Conservation (phyloP, 1,140 invertebrate species). For the Pollicipes pollicipes region DNA sequence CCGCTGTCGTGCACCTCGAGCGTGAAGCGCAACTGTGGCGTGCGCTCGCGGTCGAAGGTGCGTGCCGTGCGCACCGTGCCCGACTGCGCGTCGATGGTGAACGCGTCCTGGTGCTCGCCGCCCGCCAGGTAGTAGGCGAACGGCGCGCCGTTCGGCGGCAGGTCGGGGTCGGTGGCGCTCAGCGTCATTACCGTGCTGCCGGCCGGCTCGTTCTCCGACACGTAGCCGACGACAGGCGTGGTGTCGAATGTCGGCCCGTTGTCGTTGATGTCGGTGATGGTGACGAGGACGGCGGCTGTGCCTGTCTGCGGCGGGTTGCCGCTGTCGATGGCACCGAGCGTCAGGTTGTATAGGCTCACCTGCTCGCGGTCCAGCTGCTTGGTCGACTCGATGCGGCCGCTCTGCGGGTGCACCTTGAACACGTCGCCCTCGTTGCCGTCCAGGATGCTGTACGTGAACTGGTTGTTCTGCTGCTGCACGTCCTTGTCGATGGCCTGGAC, state of each 20-base stretch:
- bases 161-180: constrained; percentile 66
- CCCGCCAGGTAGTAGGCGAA: constrained; percentile 64
- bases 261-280: constrained; percentile 73
- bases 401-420: constrained; percentile 75
- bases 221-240: constrained; percentile 46
- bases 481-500: constrained; percentile 82
- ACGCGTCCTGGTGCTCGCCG: constrained; percentile 52
- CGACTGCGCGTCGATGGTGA: constrained; percentile 55
- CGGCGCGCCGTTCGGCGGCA: constrained; percentile 77
- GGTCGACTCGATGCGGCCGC: constrained; percentile 56
- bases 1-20: constrained; percentile 81
- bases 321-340: constrained; percentile 77
- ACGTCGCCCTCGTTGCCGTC: constrained; percentile 43
- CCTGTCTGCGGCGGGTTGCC: constrained; percentile 73
- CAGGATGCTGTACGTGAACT: constrained; percentile 79
- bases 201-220: constrained; percentile 71
- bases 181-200: constrained; percentile 68
- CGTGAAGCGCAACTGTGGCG: constrained; percentile 48
- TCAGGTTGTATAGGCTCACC: constrained; percentile 50
- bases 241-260: constrained; percentile 72
- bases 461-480: constrained; percentile 71
- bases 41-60: constrained; percentile 62
- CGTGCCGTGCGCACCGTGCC: constrained; percentile 59
- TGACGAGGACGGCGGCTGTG: constrained; percentile 56
- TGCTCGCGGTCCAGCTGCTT: constrained; percentile 66